These are phyloP conservation scores for Alosa sapidissima DNA, from an alignment of 2,797 vertebrate genomes.

Conservation along the genomic window DNA sequence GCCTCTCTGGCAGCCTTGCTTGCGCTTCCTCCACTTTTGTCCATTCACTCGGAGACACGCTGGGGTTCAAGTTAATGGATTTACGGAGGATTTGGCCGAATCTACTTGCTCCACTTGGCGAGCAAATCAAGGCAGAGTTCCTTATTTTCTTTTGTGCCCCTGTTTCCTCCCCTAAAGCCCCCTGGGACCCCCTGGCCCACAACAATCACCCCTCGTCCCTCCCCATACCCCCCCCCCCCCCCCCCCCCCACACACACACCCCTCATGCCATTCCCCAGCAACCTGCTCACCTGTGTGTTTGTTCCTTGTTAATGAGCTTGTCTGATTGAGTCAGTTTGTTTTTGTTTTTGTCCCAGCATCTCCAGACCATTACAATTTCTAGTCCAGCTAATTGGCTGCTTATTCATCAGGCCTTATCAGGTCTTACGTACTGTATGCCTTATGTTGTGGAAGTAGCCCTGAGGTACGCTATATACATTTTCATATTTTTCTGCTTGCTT, in stretches of 20 bases:
- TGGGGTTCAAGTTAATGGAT: constrained; percentile 56
- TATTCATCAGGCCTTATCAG: not conserved
- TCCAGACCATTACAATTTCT: not conserved
- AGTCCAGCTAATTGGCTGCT: not conserved
- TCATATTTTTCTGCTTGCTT: not conserved
- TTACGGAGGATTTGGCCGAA: constrained; percentile 53
- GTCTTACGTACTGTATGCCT: no score
- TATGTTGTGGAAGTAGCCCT: not conserved
- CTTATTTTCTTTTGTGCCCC: constrained; percentile 45
- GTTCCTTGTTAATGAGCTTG: constrained; percentile 40
- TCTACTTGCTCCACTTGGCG: constrained; percentile 46
- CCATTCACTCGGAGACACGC: constrained; percentile 50
- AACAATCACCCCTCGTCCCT: not conserved
- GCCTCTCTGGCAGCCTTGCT: constrained; percentile 43
- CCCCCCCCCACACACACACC: not conserved
- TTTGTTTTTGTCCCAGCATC: not conserved
- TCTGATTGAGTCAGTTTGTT: constrained; percentile 39
- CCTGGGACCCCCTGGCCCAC: not conserved
- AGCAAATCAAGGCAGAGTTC: constrained; percentile 49
- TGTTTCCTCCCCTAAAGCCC: constrained; percentile 17
- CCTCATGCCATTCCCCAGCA: constrained; percentile 17
- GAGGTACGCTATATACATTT: not conserved
- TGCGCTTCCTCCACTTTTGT: constrained; percentile 42
- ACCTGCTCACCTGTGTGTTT: constrained; percentile 46
- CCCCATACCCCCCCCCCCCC: not conserved